A percentile compares a stretch with the other conserved stretches of the same genome.
phyloP scores from a whole-genome alignment of 37 sponge, comb jelly and placozoan genomes.

The Crambe crambe region DNA sequence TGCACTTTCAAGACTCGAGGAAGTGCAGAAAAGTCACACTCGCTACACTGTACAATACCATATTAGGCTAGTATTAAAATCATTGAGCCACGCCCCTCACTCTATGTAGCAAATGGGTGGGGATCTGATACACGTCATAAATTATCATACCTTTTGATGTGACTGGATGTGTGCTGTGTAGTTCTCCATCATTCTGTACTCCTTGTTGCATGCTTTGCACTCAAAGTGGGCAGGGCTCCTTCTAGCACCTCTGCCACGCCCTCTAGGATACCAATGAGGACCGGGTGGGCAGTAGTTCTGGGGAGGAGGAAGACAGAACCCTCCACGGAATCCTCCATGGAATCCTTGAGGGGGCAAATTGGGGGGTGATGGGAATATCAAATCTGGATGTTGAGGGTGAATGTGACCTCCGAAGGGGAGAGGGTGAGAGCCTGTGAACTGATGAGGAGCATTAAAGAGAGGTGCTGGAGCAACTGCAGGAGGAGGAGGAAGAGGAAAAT shows the following conservation, averaged over 20 bases:
- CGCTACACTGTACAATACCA: constrained; percentile 27
- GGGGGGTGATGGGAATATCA: neutral
- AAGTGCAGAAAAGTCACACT: constrained; percentile 59
- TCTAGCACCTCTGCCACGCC: neutral
- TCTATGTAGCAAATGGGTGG: too few relatives aligned
- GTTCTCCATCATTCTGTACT: constrained; percentile 34
- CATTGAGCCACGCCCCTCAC: too few relatives aligned
- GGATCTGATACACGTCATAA: too few relatives aligned
- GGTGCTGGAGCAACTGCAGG: too few relatives aligned
- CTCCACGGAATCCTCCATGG: too few relatives aligned
- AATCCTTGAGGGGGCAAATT: neutral
- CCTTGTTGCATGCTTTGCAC: constrained; percentile 35
- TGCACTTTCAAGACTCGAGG: constrained; percentile 63
- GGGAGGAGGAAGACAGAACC: too few relatives aligned
- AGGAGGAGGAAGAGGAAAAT: neutral
- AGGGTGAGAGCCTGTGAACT: too few relatives aligned
- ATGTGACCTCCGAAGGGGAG: too few relatives aligned
- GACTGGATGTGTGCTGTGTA: constrained; percentile 31
- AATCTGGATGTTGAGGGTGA: too few relatives aligned
- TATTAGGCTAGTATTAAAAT: too few relatives aligned
- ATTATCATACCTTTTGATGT: constrained; percentile 63
- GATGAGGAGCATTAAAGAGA: too few relatives aligned
- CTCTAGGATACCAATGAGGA: neutral
- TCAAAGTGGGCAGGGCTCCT: constrained; percentile 2
- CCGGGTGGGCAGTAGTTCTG: too few relatives aligned